phyloP scores from a whole-genome alignment of 2,113 vertebrate species.

The Bufo bufo region DNA sequence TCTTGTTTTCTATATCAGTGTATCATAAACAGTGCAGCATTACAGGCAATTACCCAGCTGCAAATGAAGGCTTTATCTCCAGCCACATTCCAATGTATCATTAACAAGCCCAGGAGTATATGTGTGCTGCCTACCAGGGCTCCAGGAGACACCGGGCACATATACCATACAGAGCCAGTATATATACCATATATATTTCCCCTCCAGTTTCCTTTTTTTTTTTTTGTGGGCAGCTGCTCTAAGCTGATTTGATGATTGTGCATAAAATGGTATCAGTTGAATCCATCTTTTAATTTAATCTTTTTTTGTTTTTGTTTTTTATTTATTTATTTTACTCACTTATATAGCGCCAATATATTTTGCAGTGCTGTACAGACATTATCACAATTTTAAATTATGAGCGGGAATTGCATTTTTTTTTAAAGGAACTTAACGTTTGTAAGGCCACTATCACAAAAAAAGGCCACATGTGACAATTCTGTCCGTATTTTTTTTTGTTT shows the following conservation, averaged over 20 bases:
- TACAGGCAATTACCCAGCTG: slow-evolving; percentile 39
- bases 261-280: neutral
- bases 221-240: neutral
- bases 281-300: no score
- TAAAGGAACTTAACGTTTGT: no score
- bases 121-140: neutral
- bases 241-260: neutral
- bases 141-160: neutral
- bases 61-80: slow-evolving; percentile 40
- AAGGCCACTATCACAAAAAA: no score
- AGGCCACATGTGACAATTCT: no score
- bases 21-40: slow-evolving; percentile 44
- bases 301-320: no score
- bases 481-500: no score
- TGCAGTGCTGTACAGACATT: no score
- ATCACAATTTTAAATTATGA: no score
- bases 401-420: no score
- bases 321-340: no score
- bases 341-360: no score
- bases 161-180: neutral
- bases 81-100: slow-evolving; percentile 47
- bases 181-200: neutral
- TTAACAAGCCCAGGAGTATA: slow-evolving; percentile 32
- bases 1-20: slow-evolving; percentile 45
- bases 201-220: neutral